Conservation (phyloP, 2,888 invertebrate genomes). For the Euphydryas editha region DNA sequence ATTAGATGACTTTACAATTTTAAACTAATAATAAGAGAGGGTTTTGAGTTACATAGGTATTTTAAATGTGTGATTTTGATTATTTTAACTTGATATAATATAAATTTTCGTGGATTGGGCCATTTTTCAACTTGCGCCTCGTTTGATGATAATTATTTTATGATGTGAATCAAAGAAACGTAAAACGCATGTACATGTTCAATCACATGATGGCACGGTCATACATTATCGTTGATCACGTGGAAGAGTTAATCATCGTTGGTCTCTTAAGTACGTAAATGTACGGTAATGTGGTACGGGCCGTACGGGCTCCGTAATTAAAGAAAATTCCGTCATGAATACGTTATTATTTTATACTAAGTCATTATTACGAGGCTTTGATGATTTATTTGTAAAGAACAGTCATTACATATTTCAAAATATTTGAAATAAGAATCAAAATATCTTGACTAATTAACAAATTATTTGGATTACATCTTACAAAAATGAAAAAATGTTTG, state of each 20-base stretch:
- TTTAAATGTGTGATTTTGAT: too few species aligned
- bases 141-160: background rate
- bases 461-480: too few species aligned
- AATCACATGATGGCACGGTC: constrained; percentile 19
- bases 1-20: too few species aligned
- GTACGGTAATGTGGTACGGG: constrained; percentile 18
- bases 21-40: too few species aligned
- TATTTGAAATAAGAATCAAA: background rate
- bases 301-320: constrained; percentile 35
- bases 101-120: too few species aligned
- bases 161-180: background rate
- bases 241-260: constrained; percentile 36
- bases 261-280: constrained; percentile 24
- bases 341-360: constrained; percentile 23
- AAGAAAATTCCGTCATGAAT: constrained; percentile 36
- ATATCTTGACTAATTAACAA: too few species aligned
- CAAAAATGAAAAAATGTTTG: too few species aligned
- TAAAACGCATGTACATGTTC: constrained; percentile 10
- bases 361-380: background rate
- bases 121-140: background rate
- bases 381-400: background rate
- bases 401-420: background rate
- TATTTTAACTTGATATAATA: too few species aligned
- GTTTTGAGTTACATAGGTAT: too few species aligned
- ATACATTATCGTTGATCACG: constrained; percentile 34